Percentiles rank a stretch among this genome's conserved stretches.
These are phyloP conservation scores for Drosophila kurseongensis DNA, from an alignment of 1,140 invertebrate species.

Conservation along the genomic window DNA sequence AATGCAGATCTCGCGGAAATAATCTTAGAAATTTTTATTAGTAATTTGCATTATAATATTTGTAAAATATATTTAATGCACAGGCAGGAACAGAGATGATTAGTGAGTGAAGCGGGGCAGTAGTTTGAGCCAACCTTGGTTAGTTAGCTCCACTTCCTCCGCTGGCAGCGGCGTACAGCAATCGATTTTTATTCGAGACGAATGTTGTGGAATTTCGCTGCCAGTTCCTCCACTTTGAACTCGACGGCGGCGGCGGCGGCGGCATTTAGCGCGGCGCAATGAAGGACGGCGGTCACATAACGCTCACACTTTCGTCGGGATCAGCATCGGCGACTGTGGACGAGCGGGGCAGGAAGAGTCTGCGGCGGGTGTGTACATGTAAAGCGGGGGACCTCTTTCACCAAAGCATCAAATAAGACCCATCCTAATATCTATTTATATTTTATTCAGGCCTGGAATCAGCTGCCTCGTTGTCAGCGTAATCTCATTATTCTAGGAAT, in stretches of 20 bases:
- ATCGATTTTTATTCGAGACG: conserved; percentile 53
- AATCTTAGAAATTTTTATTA: conserved; percentile 35
- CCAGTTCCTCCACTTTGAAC: conserved; percentile 11
- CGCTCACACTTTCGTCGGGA: conserved; percentile 60
- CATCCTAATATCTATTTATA: conserved; percentile 4
- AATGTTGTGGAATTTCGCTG: conserved; percentile 44
- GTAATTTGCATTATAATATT: conserved; percentile 6
- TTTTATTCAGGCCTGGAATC: conserved; percentile 90
- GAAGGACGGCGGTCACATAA: conserved; percentile 73
- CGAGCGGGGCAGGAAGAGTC: conserved; percentile 62
- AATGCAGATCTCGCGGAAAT: conserved; percentile 32
- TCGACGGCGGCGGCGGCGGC: not conserved
- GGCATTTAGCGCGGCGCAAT: conserved; percentile 25
- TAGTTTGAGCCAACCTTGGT: conserved; percentile 6
- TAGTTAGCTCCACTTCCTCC: conserved; percentile 29
- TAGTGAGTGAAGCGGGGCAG: conserved; percentile 19
- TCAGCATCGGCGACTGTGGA: conserved; percentile 29
- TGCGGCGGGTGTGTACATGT: conserved; percentile 59
- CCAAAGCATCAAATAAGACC: not conserved
- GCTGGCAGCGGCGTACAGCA: conserved; percentile 11
- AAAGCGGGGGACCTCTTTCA: not conserved
- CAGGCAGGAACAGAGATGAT: conserved; percentile 4
- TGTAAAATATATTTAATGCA: conserved; percentile 7
- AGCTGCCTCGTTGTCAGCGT: conserved; percentile 92
- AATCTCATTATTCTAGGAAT: conserved; percentile 88